phyloP scores from a whole-genome alignment of 1,140 invertebrate genomes.

The Diorhabda elongata region DNA sequence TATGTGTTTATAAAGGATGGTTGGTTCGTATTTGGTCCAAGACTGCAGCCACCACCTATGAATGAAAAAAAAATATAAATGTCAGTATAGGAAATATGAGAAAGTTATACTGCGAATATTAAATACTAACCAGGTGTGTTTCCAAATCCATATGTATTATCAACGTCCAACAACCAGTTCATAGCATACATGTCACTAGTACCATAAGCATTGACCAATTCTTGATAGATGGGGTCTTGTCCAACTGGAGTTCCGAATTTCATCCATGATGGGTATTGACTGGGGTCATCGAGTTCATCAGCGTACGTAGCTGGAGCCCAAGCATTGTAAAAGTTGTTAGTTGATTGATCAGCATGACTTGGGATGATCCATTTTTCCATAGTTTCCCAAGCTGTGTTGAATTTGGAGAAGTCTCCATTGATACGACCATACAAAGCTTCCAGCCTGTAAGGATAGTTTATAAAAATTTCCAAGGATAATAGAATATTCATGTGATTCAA shows the following conservation, averaged over 20 bases:
- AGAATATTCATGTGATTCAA: too few species aligned
- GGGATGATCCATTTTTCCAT: conserved; percentile 26
- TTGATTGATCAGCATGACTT: background rate
- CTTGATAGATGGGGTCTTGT: conserved; percentile 24
- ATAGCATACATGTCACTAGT: conserved; percentile 23
- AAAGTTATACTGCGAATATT: background rate
- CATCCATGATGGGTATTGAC: conserved; percentile 23
- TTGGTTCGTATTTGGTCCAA: conserved; percentile 11
- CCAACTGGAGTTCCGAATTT: conserved; percentile 23
- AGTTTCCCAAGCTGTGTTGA: conserved; percentile 25
- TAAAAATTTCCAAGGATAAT: too few species aligned
- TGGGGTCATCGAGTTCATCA: conserved; percentile 24
- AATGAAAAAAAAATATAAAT: background rate
- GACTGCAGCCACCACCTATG: conserved; percentile 14
- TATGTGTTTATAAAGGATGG: conserved; percentile 27
- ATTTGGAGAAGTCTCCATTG: conserved; percentile 18
- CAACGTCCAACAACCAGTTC: conserved; percentile 28
- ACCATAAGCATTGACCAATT: conserved; percentile 20
- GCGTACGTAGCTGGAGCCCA: conserved; percentile 5
- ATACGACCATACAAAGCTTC: conserved; percentile 22
- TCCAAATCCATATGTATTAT: conserved; percentile 29
- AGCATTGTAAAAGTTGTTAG: conserved; percentile 2
- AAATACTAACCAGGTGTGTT: conserved; percentile 7
- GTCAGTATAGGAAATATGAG: too few species aligned
- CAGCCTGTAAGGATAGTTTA: background rate